phyloP scores from a whole-genome alignment of 35 echinoderm and acorn worm genomes.

The Amphiura filiformis region DNA sequence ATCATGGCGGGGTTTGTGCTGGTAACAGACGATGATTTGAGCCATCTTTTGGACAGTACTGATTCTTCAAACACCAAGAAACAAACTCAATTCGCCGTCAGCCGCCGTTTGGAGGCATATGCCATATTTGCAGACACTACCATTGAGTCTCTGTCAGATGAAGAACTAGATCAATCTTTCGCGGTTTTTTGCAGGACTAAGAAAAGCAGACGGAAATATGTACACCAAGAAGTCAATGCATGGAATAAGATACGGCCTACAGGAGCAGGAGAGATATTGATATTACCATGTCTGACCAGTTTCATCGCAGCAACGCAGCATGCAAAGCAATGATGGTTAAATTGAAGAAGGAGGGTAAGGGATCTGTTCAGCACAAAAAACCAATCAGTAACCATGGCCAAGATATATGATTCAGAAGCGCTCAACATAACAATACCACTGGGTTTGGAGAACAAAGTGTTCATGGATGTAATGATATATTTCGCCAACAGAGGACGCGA shows the following conservation, averaged over 20 bases:
- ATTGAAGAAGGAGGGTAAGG: constrained; percentile 38
- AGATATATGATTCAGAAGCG: constrained; percentile 20
- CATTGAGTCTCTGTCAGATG: background rate
- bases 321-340: constrained; percentile 59
- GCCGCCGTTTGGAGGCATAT: constrained; percentile 14
- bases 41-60: background rate
- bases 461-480: constrained; percentile 57
- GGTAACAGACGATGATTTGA: constrained; percentile 4
- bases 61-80: constrained; percentile 56
- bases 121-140: constrained; percentile 6
- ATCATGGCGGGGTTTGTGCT: constrained; percentile 15
- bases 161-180: constrained; percentile 42
- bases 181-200: constrained; percentile 34
- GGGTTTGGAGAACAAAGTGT: constrained; percentile 60
- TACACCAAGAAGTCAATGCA: constrained; percentile 71
- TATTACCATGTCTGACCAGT: constrained; percentile 11
- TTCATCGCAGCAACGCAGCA: constrained; percentile 12
- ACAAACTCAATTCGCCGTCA: constrained; percentile 53
- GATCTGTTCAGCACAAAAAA: constrained; percentile 48
- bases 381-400: constrained; percentile 35
- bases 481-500: constrained; percentile 25
- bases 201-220: constrained; percentile 30
- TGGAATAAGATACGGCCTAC: constrained; percentile 38
- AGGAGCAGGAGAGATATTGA: constrained; percentile 31
- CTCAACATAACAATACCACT: constrained; percentile 1